Evolutionary conservation across 2,888 invertebrate genomes (phyloP).

Genomic region (Pyrochroa serraticornis): DNA sequence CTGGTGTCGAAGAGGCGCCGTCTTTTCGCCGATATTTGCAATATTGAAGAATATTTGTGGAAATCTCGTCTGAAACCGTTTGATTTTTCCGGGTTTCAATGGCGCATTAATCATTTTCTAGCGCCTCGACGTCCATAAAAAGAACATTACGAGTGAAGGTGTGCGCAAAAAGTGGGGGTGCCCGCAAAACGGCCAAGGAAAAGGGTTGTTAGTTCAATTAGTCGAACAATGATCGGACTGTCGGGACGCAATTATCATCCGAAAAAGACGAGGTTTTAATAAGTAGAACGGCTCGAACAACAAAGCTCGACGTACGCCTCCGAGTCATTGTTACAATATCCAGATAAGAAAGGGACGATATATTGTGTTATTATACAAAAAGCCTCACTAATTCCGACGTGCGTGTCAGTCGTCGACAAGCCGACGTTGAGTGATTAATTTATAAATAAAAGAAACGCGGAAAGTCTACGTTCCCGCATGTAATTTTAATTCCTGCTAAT

Average conservation of each 20-base stretch:
- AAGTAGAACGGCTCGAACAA: constrained; percentile 4
- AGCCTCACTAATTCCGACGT: constrained; percentile 11
- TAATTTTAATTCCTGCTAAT: constrained; percentile 30
- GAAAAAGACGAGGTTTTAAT: neutral
- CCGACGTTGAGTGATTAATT: constrained; percentile 27
- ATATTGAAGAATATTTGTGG: too few species aligned
- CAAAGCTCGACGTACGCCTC: constrained; percentile 1
- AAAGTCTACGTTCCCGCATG: constrained; percentile 17
- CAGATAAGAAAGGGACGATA: constrained; percentile 3
- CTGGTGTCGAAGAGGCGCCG: too few species aligned
- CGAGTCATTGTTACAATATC: neutral
- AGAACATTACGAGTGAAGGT: constrained; percentile 1
- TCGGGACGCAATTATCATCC: neutral
- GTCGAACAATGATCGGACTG: neutral
- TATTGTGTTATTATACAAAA: neutral
- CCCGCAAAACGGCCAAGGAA: neutral
- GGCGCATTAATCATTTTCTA: too few species aligned
- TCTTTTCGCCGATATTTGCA: too few species aligned
- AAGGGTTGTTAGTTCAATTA: constrained; percentile 6
- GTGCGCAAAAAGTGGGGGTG: neutral
- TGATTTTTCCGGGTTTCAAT: too few species aligned
- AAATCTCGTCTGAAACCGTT: too few species aligned
- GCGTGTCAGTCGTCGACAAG: constrained; percentile 16
- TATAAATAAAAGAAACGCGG: constrained; percentile 27
- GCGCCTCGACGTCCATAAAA: neutral